These are phyloP conservation scores for Pseudorhombus dupliciocellatus DNA, from an alignment of 2,113 vertebrate genomes.

Conservation along the genomic window DNA sequence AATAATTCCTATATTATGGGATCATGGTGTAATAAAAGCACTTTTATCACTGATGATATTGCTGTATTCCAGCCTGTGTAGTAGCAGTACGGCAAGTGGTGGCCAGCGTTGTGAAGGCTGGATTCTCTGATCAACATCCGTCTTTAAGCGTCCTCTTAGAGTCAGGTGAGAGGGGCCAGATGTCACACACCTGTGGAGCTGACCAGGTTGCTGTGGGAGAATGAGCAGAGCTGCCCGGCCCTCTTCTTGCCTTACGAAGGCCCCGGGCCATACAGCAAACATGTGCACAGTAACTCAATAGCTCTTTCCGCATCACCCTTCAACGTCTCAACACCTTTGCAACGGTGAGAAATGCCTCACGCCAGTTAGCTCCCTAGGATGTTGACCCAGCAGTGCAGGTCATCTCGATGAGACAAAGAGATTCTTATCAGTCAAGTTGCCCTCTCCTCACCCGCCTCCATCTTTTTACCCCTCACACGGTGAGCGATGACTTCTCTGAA, in stretches of 20 bases:
- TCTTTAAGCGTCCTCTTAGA: conserved; percentile 5
- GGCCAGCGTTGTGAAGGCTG: conserved; percentile 34
- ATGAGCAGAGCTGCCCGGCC: conserved; percentile 44
- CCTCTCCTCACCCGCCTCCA: conserved; percentile 45
- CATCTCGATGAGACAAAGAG: conserved; percentile 78
- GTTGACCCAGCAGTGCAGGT: conserved; percentile 77
- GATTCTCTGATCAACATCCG: conserved; percentile 45
- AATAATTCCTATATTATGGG: conserved; percentile 25
- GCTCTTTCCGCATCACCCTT: conserved; percentile 59
- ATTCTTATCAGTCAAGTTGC: conserved; percentile 72
- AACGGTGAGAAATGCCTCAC: conserved; percentile 71
- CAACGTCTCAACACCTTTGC: conserved; percentile 77
- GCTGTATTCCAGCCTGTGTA: neutral
- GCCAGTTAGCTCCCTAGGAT: conserved; percentile 71
- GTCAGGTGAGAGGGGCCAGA: conserved; percentile 60
- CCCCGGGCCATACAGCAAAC: conserved; percentile 65
- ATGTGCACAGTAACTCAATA: conserved; percentile 71
- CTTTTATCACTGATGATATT: conserved; percentile 3
- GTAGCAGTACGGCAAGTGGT: neutral
- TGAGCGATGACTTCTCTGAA: conserved; percentile 77
- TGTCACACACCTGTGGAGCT: conserved; percentile 51
- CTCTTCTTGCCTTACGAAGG: conserved; percentile 59
- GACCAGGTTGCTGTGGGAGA: conserved; percentile 33
- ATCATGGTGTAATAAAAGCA: conserved; percentile 26
- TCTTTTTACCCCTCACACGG: conserved; percentile 40